These are phyloP conservation scores for Pristionchus mayeri DNA, from an alignment of 2,888 invertebrate species.

Conservation along the genomic window DNA sequence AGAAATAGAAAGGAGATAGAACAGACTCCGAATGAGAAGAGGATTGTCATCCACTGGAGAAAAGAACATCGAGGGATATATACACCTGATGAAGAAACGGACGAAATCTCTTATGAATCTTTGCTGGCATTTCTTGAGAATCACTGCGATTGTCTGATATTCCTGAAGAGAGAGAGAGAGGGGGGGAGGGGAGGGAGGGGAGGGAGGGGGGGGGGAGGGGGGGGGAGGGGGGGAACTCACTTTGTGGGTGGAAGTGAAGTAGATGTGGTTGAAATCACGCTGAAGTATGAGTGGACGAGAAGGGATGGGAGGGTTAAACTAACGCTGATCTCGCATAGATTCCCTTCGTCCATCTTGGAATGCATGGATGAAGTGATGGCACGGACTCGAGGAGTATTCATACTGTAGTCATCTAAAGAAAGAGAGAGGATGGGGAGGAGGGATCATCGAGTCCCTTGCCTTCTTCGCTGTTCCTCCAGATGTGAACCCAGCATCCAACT, in stretches of 20 bases:
- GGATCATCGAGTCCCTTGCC: background rate
- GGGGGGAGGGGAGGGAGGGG: too few species aligned
- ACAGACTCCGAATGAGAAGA: background rate
- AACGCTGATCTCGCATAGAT: background rate
- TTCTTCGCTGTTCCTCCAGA: background rate
- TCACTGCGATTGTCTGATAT: background rate
- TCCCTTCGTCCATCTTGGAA: background rate
- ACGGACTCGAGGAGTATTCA: background rate
- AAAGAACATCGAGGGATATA: background rate
- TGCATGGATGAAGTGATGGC: background rate
- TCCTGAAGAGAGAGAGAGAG: too few species aligned
- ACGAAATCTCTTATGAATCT: background rate
- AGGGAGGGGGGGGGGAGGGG: too few species aligned
- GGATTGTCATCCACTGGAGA: background rate
- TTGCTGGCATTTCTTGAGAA: background rate
- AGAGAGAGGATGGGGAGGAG: background rate
- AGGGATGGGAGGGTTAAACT: background rate
- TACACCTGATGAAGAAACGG: background rate
- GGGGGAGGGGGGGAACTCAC: background rate
- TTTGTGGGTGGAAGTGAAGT: background rate
- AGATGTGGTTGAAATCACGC: background rate
- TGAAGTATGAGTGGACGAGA: background rate
- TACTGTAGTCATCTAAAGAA: background rate
- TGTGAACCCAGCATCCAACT: conserved; percentile 1
- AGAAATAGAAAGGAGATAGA: background rate